phyloP scores from a whole-genome alignment of 2,888 invertebrate genomes.

The Dolichopus griseipennis region DNA sequence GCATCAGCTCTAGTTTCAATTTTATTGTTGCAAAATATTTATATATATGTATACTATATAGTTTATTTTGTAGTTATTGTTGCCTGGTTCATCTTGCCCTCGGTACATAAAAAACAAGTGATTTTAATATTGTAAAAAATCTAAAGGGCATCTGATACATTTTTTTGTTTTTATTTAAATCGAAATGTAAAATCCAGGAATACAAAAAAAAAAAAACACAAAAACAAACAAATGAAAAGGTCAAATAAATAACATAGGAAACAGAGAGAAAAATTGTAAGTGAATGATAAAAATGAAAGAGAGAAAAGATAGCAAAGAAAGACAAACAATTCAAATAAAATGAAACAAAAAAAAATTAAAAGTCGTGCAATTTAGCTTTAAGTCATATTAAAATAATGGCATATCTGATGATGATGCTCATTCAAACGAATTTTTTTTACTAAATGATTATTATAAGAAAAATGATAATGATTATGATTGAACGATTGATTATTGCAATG shows the following conservation, averaged over 20 bases:
- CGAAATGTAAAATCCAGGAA: background rate
- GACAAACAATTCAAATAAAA: background rate
- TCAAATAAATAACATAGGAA: background rate
- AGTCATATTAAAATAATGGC: background rate
- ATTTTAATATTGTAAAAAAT: background rate
- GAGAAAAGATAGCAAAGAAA: background rate
- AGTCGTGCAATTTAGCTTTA: slow-evolving; percentile 1
- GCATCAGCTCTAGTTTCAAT: background rate
- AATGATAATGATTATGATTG: background rate
- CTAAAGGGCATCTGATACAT: background rate
- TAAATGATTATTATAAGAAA: background rate
- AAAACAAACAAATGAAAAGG: background rate
- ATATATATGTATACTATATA: no score
- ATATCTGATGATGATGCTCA: background rate
- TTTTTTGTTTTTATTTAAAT: background rate
- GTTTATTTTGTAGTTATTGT: no score
- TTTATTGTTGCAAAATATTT: no score
- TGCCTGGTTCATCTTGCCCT: background rate
- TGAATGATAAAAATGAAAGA: background rate
- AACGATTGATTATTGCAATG: background rate
- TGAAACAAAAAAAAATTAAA: background rate
- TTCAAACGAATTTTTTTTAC: no score
- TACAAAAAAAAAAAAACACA: background rate
- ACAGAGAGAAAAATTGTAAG: background rate
- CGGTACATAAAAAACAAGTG: background rate